Base-by-base conservation (phyloP, 2,797 vertebrate species). In the Helarctos malayanus region DNA sequence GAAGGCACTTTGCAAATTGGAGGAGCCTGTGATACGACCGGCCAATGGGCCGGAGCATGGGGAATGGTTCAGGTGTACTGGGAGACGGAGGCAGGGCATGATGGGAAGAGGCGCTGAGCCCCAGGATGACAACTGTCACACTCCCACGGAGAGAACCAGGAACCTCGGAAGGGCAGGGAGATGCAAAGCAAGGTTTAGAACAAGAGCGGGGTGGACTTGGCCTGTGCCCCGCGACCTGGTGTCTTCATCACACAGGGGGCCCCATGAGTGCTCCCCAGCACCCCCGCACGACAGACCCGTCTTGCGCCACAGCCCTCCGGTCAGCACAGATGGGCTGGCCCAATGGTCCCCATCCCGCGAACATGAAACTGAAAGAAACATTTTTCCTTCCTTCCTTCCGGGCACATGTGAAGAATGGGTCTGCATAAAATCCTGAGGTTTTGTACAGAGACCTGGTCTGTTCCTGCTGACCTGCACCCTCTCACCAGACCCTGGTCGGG, bases 331-430 rank as follows among this genome's bases (percentile, higher is more conserved):
- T 41, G 29, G 71, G 71, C 25, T 8, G 13, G 41, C 41, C 41
- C 32, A 0, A 7, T 4, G 75, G 75, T 5, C 5, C 75, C 47
- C 18, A 32, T 12, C 18, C 75, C 3, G 0, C 0, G 5, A 19
- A n/a, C 29, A 49, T 12, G 29, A 21, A 52, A 80, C 18, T 27
- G 29, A 76, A 57, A 68, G 5, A 65, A n/a, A n/a, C 21, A 7
- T 18, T 54, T 29, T 29, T 27, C 23, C 13, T 47, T 75, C 56
- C 54, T 76, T 45, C 56, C 54, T 76, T 45, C 65, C 9, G 27
- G 52, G 8, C 27, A 52, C 35, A 54, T 4, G 45, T 38, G 16
- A 89, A 79, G 27, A 73, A 47, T 7, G 35, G 7, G 10, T 21
- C 21, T 65, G 4, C 4, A 54, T 57, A 59, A 85, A 92, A 85